These are phyloP conservation scores for Toxotes chatareus DNA, from an alignment of 2,113 vertebrate species.

Conservation along the genomic window DNA sequence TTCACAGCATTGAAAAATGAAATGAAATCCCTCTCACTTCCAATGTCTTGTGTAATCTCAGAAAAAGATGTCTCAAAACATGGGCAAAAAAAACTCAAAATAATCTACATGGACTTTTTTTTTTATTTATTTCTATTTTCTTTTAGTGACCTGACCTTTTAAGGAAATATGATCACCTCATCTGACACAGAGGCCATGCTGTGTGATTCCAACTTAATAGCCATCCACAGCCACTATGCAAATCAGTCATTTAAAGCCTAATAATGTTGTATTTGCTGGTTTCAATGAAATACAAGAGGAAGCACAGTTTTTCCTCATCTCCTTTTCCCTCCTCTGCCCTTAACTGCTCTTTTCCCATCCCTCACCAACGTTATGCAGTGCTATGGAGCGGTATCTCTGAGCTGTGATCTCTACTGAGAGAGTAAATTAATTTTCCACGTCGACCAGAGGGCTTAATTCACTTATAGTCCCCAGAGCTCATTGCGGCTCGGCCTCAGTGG, in stretches of 20 bases:
- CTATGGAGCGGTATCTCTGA: conserved; percentile 11
- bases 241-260: neutral
- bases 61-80: neutral
- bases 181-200: neutral
- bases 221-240: neutral
- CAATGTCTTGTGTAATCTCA: neutral
- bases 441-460: conserved; percentile 59
- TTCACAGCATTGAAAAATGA: neutral
- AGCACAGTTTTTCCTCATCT: neutral
- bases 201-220: neutral
- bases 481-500: conserved; percentile 20
- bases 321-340: conserved; percentile 11
- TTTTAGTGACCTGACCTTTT: neutral
- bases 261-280: neutral
- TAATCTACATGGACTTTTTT: neutral
- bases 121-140: too few species aligned
- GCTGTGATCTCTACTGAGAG: conserved; percentile 40
- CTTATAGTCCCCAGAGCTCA: conserved; percentile 53
- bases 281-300: neutral
- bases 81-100: neutral
- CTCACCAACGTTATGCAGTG: conserved; percentile 19
- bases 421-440: conserved; percentile 63
- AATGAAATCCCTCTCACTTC: neutral
- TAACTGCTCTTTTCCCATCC: conserved; percentile 14
- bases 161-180: neutral